Conservation (phyloP, 2,888 invertebrate species). For the Sisyra terminalis region DNA sequence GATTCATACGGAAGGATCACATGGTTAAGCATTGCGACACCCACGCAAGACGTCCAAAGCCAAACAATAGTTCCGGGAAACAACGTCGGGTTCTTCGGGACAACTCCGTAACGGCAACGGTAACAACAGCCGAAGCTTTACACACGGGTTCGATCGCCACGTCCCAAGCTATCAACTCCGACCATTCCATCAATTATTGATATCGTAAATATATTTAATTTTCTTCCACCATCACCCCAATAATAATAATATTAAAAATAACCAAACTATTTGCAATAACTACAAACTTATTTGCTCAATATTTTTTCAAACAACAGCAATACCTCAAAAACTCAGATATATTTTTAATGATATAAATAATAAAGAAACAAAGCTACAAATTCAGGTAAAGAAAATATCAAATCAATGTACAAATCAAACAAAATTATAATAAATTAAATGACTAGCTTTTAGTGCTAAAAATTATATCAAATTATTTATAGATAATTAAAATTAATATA, state of each 20-base stretch:
- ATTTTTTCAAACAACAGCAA: conserved; percentile 20
- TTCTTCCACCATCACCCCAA: too few relatives aligned
- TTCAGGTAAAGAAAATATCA: conserved; percentile 10
- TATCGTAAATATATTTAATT: too few relatives aligned
- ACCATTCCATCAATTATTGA: too few relatives aligned
- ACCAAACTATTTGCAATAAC: background rate
- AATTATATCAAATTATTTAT: conserved; percentile 4
- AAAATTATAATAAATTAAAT: background rate
- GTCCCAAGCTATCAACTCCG: background rate
- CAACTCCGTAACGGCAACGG: background rate
- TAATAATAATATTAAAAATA: too few relatives aligned
- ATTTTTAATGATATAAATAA: conserved; percentile 16
- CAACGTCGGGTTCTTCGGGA: background rate
- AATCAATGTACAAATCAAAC: conserved; percentile 7
- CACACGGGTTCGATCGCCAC: background rate
- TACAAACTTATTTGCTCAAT: conserved; percentile 5
- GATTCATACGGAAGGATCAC: conserved; percentile 81
- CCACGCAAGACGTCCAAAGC: conserved; percentile 35
- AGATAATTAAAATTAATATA: background rate
- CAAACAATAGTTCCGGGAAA: background rate
- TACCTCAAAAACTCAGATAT: conserved; percentile 30
- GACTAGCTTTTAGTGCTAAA: too few relatives aligned
- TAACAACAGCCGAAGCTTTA: conserved; percentile 1
- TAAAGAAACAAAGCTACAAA: conserved; percentile 16
- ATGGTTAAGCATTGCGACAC: conserved; percentile 78